These are phyloP conservation scores for Teinopalpus imperialis DNA, from an alignment of 2,888 invertebrate genomes.

Conservation along the genomic window DNA sequence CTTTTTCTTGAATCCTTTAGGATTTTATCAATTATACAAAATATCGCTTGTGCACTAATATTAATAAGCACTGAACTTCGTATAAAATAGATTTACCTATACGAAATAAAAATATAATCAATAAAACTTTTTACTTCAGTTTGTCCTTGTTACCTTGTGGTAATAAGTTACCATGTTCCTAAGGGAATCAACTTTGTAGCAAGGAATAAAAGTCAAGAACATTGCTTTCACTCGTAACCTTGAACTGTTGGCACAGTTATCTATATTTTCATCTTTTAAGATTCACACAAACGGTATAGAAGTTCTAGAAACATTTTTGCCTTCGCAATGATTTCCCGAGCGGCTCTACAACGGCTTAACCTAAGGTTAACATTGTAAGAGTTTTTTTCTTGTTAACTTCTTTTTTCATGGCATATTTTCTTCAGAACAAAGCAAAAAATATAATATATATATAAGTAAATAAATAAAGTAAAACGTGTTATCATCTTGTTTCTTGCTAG, in stretches of 20 bases:
- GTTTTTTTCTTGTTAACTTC: slow-evolving; percentile 3
- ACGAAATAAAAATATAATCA: slow-evolving; percentile 6
- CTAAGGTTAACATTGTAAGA: background rate
- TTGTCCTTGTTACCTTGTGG: slow-evolving; percentile 7
- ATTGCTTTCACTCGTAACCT: slow-evolving; percentile 22
- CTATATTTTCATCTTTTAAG: slow-evolving; percentile 15
- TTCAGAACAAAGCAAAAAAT: too few relatives aligned
- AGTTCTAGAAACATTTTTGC: slow-evolving; percentile 4
- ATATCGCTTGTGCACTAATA: too few relatives aligned
- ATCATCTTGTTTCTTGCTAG: too few relatives aligned
- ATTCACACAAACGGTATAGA: slow-evolving; percentile 5
- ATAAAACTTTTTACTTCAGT: slow-evolving; percentile 12
- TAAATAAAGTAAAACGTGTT: too few relatives aligned
- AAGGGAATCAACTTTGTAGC: slow-evolving; percentile 14
- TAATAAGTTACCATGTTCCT: slow-evolving; percentile 7
- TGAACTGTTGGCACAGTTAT: slow-evolving; percentile 14
- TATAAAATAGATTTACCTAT: background rate
- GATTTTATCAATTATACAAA: too few relatives aligned
- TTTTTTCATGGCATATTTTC: too few relatives aligned
- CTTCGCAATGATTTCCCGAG: slow-evolving; percentile 11
- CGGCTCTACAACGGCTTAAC: background rate
- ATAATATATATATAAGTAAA: too few relatives aligned
- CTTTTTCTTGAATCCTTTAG: too few relatives aligned
- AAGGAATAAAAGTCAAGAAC: slow-evolving; percentile 17
- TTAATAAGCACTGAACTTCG: too few relatives aligned